Base-by-base conservation (phyloP, 2,113 vertebrate genomes). In the Phaethornis superciliosus region DNA sequence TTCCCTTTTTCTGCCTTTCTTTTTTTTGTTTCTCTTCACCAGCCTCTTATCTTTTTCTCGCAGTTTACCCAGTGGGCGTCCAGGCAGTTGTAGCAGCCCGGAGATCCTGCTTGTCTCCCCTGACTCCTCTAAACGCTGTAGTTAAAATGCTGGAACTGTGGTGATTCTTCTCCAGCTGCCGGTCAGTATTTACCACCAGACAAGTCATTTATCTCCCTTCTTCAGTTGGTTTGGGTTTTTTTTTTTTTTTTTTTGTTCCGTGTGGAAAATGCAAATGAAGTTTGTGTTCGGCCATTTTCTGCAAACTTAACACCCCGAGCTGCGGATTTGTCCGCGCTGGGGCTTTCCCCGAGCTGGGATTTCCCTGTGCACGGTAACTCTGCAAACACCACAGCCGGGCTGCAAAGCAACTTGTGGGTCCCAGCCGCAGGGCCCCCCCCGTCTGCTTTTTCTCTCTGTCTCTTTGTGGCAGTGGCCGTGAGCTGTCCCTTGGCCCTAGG, bases 251-350 rank as follows among this genome's bases (percentile, higher is more conserved):
- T 44, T 44, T 27, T n/a, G n/a, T 33, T 23, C 35, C 8, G 10
- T 14, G 37, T 52, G 46, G 11, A 42, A 86, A 84, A 71, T 5
- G 22, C 7, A 4, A 68, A 67, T 51, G 8, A 52, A 65, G 46
- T 55, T 90, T 15, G 12, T 30, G 9, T 81, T 84, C 67, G 33
- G 83, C 83, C 94, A 69, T 89, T 91, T 93, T 85, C 82, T 88
- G 68, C 62, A 21, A 84, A 82, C 58, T 37, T 76, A 75, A 85
- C 85, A 28, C 59, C 78, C 26, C 28, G 32, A 64, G 7, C 63
- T 82, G 52, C 12, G 8, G 13, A 2, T 81, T 89, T 83, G 17
- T 33, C 59, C 5, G 4, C n/a, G 52, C 49, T 80, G 10, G 12
- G 64, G 15, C 20, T 80, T 82, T 19, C 15, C 11, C n/a, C 60